These are phyloP conservation scores for Myotis vivesi DNA, from an alignment of 2,797 vertebrate genomes.

Conservation along the genomic window DNA sequence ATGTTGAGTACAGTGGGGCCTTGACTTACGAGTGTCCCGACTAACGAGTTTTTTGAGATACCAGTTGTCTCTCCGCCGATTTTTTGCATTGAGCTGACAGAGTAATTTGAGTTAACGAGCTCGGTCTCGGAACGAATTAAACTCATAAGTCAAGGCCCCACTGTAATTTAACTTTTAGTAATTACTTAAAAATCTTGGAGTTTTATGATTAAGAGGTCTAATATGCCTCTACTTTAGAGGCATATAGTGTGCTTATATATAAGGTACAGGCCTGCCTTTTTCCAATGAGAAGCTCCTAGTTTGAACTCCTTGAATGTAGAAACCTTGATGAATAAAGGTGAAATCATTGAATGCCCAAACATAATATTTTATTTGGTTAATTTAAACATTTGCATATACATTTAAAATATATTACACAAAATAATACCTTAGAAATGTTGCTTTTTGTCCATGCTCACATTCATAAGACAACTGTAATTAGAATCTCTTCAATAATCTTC, in stretches of 20 bases:
- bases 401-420: background rate
- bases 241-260: background rate
- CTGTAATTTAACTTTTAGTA: conserved; percentile 17
- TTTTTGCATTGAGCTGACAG: too few species aligned
- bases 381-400: background rate
- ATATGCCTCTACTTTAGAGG: background rate
- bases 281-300: background rate
- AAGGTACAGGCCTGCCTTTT: background rate
- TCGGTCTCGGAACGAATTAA: too few species aligned
- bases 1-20: background rate
- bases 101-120: too few species aligned
- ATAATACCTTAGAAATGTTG: background rate
- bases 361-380: conserved; percentile 17
- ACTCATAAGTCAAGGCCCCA: too few species aligned
- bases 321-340: background rate
- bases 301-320: conserved; percentile 11
- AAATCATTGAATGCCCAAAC: background rate
- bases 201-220: background rate
- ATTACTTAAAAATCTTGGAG: background rate
- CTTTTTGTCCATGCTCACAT: background rate
- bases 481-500: background rate
- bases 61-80: too few species aligned
- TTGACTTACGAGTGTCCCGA: too few species aligned
- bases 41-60: too few species aligned
- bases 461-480: background rate